phyloP scores from a whole-genome alignment of 2,888 invertebrate genomes.

The Scaeva pyrastri region DNA sequence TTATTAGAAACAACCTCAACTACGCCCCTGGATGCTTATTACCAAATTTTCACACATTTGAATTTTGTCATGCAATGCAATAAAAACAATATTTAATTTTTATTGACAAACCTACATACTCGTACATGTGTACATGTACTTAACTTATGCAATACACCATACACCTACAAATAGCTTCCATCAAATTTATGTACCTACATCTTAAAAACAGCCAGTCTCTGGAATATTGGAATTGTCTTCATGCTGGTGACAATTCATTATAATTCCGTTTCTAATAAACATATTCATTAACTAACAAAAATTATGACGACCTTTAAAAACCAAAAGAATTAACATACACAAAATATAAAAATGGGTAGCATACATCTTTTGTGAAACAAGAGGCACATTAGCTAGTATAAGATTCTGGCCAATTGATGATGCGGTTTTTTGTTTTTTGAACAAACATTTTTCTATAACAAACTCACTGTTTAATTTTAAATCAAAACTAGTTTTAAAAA shows the following conservation, averaged over 20 bases:
- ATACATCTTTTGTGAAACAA: background rate
- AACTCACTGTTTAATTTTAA: background rate
- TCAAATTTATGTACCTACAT: too few species aligned
- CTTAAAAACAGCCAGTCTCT: background rate
- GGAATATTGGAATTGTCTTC: constrained; percentile 28
- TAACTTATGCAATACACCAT: background rate
- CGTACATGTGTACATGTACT: too few species aligned
- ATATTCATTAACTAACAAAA: background rate
- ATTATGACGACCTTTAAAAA: constrained; percentile 15
- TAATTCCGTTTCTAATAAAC: background rate
- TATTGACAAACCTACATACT: background rate
- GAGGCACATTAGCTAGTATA: background rate
- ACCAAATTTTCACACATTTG: background rate
- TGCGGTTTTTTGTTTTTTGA: background rate
- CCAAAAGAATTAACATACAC: constrained; percentile 5
- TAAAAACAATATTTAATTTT: background rate
- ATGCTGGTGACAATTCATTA: constrained; percentile 26
- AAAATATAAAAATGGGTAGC: background rate
- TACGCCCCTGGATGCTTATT: background rate
- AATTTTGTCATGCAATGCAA: background rate
- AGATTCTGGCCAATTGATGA: background rate
- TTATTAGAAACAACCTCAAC: background rate
- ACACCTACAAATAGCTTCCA: background rate
- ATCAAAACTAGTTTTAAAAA: background rate
- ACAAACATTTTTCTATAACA: background rate